Conservation (phyloP, 2,888 invertebrate species). For the Netelia inedita region DNA sequence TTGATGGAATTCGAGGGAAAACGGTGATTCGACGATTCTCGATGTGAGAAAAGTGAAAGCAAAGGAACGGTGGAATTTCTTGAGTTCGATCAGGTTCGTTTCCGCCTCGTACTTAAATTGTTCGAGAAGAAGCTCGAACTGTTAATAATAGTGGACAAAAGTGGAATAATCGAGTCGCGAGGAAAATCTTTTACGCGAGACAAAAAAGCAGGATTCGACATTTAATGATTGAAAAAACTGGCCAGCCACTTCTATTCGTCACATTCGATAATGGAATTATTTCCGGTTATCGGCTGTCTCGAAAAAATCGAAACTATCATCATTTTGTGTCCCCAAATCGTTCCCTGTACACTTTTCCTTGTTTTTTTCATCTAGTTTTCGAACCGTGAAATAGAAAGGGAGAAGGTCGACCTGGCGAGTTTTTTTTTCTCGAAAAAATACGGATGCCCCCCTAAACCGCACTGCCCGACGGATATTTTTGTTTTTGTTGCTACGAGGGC, state of each 20-base stretch:
- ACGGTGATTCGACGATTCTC: slow-evolving; percentile 2
- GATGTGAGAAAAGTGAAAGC: slow-evolving; percentile 21
- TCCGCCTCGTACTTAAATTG: neutral
- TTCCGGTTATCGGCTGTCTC: neutral
- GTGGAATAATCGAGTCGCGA: too few relatives aligned
- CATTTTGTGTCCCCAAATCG: neutral
- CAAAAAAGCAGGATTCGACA: neutral
- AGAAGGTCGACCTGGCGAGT: slow-evolving; percentile 12
- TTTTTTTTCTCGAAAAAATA: slow-evolving; percentile 11
- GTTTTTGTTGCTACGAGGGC: slow-evolving; percentile 16
- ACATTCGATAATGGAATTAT: slow-evolving; percentile 7
- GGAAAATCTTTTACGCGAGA: neutral
- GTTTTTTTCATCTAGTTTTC: too few relatives aligned
- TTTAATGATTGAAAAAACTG: slow-evolving; percentile 31
- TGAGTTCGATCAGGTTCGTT: neutral
- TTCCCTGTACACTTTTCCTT: too few relatives aligned
- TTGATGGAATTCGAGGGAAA: neutral
- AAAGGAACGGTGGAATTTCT: slow-evolving; percentile 29
- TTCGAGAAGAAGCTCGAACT: neutral
- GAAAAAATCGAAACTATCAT: neutral
- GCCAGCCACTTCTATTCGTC: slow-evolving; percentile 14
- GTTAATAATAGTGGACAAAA: too few relatives aligned
- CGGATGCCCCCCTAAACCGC: slow-evolving; percentile 14
- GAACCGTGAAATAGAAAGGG: neutral
- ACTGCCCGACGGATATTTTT: neutral